Base-by-base conservation (phyloP, 2,888 invertebrate genomes). In the Xestia ashworthii region DNA sequence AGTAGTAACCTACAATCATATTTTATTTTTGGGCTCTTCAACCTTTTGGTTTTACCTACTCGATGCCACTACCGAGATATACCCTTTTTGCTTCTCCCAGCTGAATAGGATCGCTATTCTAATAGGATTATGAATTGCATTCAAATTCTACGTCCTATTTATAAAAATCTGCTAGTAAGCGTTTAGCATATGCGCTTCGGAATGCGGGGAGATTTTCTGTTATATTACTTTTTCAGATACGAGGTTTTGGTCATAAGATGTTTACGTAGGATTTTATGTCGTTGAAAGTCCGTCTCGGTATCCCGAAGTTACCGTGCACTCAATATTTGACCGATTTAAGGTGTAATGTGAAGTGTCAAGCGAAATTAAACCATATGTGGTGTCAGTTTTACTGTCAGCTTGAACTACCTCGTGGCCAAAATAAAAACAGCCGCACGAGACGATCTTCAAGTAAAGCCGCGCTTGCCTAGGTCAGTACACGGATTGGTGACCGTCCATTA, bases 91-190 rank as follows among this genome's bases (percentile, higher is more conserved):
- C 71, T 58, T 19, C 25, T 12, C 38, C 8, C 60, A 74, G 71
- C 58, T 86, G 83, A 86, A 83, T 74, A 58, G 86, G 64, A 86
- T 67, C 58, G 32, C 83, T 62, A 53, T 72, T 71, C 38, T 72
- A 71, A 84, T 65, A 78, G 72, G 72, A 86, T 84, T 79, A 84
- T 75, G 73, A 79, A 79, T 70, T 86, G 83, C 80, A 86, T 84
- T 74, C 66, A 86, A 60, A 71, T 60, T 70, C 48, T 41, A n/a
- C 44, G 32, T 73, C 50, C 67, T 79, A 75, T 83, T 84, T 84
- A 83, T 73, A 50, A 70, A 67, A 79, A 66, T 68, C 38, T 25
- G 38, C 22, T 74, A 16, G 62, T 69, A 62, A 82, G 46, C 46
- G 66, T n/a, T 80, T 41, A 53, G 16, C 76, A 85, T 76, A 22